Base-by-base conservation (phyloP, 2,113 vertebrate genomes). In the Bufo bufo region DNA sequence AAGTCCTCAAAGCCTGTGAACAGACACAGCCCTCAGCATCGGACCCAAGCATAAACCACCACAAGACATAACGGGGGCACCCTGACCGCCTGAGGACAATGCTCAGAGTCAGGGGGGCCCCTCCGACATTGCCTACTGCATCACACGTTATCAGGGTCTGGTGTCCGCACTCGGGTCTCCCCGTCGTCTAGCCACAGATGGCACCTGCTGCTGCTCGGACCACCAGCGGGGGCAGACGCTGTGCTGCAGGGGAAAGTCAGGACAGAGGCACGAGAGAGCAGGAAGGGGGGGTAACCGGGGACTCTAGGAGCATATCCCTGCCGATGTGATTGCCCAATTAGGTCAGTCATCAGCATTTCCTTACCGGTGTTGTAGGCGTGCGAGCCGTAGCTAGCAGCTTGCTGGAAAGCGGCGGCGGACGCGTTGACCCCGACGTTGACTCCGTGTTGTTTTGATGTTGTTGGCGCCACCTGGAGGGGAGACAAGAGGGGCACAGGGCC, bases 401-500 rank as follows among this genome's bases (percentile, higher is more conserved):
- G 98, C 90, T 99, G 98, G 90, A 99, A 99, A 77, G 97, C 96
- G 45, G 97, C 95, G 79, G 97, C 98, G 9, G 98, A 97, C 61
- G 98, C 97, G 10, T 97, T 99, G 91, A 99, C 97, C n/a, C 97
- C 97, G 78, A 99, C 97, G 93, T 98, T 99, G 95, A 99, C 97
- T 91, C 97, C 97, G 20, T 99, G 98, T 94, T 99, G 98, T 93
- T 99, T 99, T 89, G 98, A 98, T 93, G 98, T 98, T 94, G 98
- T 97, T 95, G 97, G 97, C 94, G 97, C 97, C 93, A 99, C 97
- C 98, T 99, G 89, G 16, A 45, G 87, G 72, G 33, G 71, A 50
- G 89, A 74, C 71, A 85, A 80, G 77, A 17, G 84, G 45, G 63
- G 1, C 0, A 82, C 45, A 50, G 16, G 14, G 61, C 49, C 23